Percentiles rank a stretch among this genome's conserved stretches.
These are phyloP conservation scores for Nematostella vectensis DNA, from an alignment of 92 coral and sea anemone genomes.

Conservation along the genomic window DNA sequence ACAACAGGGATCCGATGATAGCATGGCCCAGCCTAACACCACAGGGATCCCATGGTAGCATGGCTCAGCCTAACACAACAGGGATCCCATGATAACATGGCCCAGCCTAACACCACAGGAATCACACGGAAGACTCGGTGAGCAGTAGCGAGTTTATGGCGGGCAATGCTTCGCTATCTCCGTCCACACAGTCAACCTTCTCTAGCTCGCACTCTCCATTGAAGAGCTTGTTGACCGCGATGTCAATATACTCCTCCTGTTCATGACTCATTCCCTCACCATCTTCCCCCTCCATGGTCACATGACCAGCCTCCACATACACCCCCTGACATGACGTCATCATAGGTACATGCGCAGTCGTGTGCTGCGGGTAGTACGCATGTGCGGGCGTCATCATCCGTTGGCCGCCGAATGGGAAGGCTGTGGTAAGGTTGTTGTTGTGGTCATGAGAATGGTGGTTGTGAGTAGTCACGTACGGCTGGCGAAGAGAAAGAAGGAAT, in stretches of 20 bases:
- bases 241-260: slow-evolving; percentile 84
- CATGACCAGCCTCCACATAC: slow-evolving; percentile 63
- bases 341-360: slow-evolving; percentile 56
- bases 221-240: slow-evolving; percentile 80
- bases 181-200: slow-evolving; percentile 75
- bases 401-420: slow-evolving; percentile 2
- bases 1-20: too few relatives aligned
- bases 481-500: background rate
- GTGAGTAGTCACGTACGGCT: slow-evolving; percentile 6
- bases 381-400: slow-evolving; percentile 45
- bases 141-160: slow-evolving; percentile 86
- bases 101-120: too few relatives aligned
- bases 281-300: slow-evolving; percentile 37
- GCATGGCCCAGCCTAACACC: too few relatives aligned
- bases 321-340: slow-evolving; percentile 41
- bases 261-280: slow-evolving; percentile 54
- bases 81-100: too few relatives aligned
- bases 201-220: slow-evolving; percentile 88
- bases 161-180: slow-evolving; percentile 65
- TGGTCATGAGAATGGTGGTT: slow-evolving; percentile 7
- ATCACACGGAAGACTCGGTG: slow-evolving; percentile 68
- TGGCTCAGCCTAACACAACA: too few relatives aligned
- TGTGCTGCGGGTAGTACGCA: slow-evolving; percentile 55
- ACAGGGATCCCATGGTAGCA: too few relatives aligned
- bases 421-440: slow-evolving; percentile 7